Evolutionary conservation across 2,113 vertebrate genomes (phyloP), one percentile per base, ranked within the genome.

Genomic region (Megaceryle torquata): DNA sequence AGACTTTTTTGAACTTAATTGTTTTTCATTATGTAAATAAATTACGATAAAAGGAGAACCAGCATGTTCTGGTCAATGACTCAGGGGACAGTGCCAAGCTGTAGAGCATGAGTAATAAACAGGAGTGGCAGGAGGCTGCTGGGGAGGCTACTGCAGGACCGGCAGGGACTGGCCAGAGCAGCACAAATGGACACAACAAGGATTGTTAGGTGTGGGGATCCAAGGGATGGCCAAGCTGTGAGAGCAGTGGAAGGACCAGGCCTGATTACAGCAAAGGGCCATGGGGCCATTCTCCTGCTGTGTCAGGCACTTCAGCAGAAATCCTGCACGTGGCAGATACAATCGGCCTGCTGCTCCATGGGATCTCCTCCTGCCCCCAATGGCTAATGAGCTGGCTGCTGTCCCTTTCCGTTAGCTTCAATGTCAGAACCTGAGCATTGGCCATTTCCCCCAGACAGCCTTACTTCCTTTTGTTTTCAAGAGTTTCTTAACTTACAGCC

Each of bases 11-110:
- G 75, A 90, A 79, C 78, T 82, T 96, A 89, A 94, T 81, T 92
- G 88, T 76, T 96, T 95, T 91, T 89, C 53, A 22, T 51, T 3
- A 83, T 82, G 57, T 94, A 92, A 97, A 94, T 95, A 96, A 88
- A 92, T 94, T 91, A 71, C 89, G 77, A 2, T 65, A 70, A 51
- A 93, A 59, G 65, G 67, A 85, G 60, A 76, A 77, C 44, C 0
- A 1, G 60, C 93, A 87, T 65, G 74, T 95, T 92, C 69, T 88
- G 75, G 76, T 61, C 61, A 61, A 44, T 31, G 76, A 90, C 64
- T 85, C 53, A 84, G 81, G 94, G 67, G 81, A 67, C 69, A 82
- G 20, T 28, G 24, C 35, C 1, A 11, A 64, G 57, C 64, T 63
- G 31, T 7, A 67, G 35, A 88, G 16, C 1, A 2, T 41, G 22